Conservation (phyloP, 2,888 invertebrate species). For the Ochropleura leucogaster region DNA sequence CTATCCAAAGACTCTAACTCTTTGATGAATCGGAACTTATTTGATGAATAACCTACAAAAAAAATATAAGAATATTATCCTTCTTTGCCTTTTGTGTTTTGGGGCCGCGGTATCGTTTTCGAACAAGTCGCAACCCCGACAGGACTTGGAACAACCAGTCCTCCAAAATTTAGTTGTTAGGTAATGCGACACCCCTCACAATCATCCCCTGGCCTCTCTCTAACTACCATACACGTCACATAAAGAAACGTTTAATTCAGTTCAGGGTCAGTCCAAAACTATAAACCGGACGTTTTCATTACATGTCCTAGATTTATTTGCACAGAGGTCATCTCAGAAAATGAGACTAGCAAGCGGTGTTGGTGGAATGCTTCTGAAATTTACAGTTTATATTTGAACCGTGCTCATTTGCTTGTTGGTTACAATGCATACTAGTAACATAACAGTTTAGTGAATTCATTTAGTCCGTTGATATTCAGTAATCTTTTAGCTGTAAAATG, state of each 20-base stretch:
- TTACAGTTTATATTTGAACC: conserved; percentile 74
- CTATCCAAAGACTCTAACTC: no score
- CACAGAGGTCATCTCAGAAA: conserved; percentile 81
- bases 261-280: conserved; percentile 41
- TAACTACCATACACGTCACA: not conserved
- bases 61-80: no score
- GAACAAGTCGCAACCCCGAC: no score
- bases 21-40: no score
- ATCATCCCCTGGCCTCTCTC: not conserved
- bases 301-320: conserved; percentile 78
- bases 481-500: conserved; percentile 60
- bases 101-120: no score
- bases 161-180: not conserved
- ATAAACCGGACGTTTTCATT: conserved; percentile 80
- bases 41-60: no score
- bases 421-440: conserved; percentile 54
- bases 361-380: conserved; percentile 71
- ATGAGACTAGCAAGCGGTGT: conserved; percentile 77
- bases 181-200: not conserved
- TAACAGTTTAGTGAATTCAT: conserved; percentile 64
- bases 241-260: conserved; percentile 3
- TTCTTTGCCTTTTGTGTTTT: no score
- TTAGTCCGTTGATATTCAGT: conserved; percentile 66
- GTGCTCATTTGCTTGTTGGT: conserved; percentile 63
- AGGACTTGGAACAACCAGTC: not conserved